phyloP scores from a whole-genome alignment of 2,888 invertebrate genomes.

The Drosophila niveifrons region DNA sequence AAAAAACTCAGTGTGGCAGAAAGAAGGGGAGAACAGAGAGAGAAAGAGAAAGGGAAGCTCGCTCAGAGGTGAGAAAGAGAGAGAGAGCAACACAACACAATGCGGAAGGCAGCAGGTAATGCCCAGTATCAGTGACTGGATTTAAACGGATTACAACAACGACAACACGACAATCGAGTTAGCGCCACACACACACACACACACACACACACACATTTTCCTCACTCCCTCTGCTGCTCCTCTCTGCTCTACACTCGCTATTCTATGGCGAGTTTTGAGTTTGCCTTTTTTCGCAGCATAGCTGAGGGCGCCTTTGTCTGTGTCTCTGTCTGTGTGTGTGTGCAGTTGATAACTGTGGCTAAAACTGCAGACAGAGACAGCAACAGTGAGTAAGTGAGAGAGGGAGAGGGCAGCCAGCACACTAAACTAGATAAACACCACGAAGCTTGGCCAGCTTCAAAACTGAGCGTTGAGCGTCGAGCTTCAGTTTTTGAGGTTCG shows the following conservation, averaged over 20 bases:
- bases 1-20: slow-evolving; percentile 70
- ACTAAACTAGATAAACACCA: slow-evolving; percentile 75
- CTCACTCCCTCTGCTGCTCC: not conserved
- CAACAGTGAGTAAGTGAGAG: not conserved
- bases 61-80: not conserved
- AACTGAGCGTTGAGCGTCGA: slow-evolving; percentile 41
- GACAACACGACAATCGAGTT: slow-evolving; percentile 76
- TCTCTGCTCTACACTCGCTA: slow-evolving; percentile 1
- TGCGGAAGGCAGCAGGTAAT: slow-evolving; percentile 59
- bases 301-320: slow-evolving; percentile 20
- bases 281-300: slow-evolving; percentile 40
- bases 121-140: slow-evolving; percentile 80
- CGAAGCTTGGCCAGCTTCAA: slow-evolving; percentile 54
- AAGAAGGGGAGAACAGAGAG: not conserved
- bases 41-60: no score
- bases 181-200: slow-evolving; percentile 55
- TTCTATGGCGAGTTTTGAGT: slow-evolving; percentile 36
- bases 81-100: slow-evolving; percentile 22
- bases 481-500: slow-evolving; percentile 22
- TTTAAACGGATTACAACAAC: slow-evolving; percentile 80
- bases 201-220: not conserved
- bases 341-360: slow-evolving; percentile 61
- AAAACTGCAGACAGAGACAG: slow-evolving; percentile 15
- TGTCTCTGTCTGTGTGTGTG: slow-evolving; percentile 27
- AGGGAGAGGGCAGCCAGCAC: slow-evolving; percentile 26